These are phyloP conservation scores for Plemyria rubiginata DNA, from an alignment of 2,888 invertebrate genomes.

Conservation along the genomic window DNA sequence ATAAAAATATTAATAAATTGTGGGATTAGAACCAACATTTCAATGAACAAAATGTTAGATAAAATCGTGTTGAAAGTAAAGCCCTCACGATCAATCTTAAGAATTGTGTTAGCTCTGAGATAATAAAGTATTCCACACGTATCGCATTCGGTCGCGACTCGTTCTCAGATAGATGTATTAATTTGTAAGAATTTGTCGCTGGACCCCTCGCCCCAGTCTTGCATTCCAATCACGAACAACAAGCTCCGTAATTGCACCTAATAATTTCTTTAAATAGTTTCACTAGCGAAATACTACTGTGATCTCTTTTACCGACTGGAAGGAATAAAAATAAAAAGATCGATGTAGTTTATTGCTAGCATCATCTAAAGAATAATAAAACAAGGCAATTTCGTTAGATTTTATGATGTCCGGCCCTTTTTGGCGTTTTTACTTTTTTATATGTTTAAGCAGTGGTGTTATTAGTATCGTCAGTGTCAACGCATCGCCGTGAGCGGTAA, in stretches of 20 bases:
- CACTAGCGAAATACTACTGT: conserved; percentile 45
- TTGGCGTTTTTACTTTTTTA: conserved; percentile 65
- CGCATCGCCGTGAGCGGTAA: conserved; percentile 65
- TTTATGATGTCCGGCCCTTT: conserved; percentile 54
- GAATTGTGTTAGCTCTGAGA: conserved; percentile 62
- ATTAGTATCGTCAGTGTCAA: conserved; percentile 66
- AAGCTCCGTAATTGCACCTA: conserved; percentile 83
- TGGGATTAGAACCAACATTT: too few relatives aligned
- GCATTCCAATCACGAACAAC: conserved; percentile 84
- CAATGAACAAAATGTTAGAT: not conserved
- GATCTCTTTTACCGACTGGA: conserved; percentile 39
- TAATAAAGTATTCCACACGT: conserved; percentile 80
- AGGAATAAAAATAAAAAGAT: conserved; percentile 36
- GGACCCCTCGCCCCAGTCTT: conserved; percentile 69
- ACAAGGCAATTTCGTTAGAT: conserved; percentile 50
- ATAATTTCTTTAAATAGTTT: conserved; percentile 82
- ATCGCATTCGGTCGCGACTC: conserved; percentile 69
- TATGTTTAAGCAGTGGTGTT: conserved; percentile 61
- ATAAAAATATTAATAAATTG: too few relatives aligned
- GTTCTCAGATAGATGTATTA: conserved; percentile 80
- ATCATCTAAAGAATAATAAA: conserved; percentile 59
- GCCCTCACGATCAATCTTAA: conserved; percentile 36
- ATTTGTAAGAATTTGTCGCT: conserved; percentile 84
- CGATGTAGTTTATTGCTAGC: conserved; percentile 48
- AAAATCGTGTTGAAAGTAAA: not conserved